Conservation (phyloP, 1,140 invertebrate species). For the Atta colombica region DNA sequence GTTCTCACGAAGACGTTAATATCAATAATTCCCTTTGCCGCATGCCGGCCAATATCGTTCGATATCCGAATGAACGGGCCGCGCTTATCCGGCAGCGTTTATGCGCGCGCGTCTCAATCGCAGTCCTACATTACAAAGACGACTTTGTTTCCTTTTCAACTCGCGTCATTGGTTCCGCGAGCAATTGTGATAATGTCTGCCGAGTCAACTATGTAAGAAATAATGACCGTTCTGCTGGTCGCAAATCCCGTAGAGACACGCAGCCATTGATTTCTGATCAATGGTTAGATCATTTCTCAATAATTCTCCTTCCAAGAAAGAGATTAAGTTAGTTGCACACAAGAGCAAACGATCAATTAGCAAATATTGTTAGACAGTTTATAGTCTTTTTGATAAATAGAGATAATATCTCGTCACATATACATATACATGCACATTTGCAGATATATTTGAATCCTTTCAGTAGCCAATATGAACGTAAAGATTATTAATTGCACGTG, state of each 20-base stretch:
- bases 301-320: constrained; percentile 31
- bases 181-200: constrained; percentile 63
- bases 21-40: constrained; percentile 80
- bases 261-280: constrained; percentile 40
- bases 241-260: constrained; percentile 12
- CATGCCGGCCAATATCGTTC: constrained; percentile 58
- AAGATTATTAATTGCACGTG: constrained; percentile 14
- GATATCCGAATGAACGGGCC: constrained; percentile 66
- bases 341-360: constrained; percentile 5
- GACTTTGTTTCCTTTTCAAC: constrained; percentile 78
- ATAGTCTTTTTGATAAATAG: constrained; percentile 13
- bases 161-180: constrained; percentile 63
- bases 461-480: background rate
- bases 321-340: constrained; percentile 35
- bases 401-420: background rate
- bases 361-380: constrained; percentile 29
- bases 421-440: background rate
- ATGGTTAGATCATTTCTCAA: constrained; percentile 34
- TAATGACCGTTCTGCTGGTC: background rate
- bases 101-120: constrained; percentile 5
- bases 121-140: constrained; percentile 73
- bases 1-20: constrained; percentile 76
- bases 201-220: constrained; percentile 44
- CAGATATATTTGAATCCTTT: background rate
- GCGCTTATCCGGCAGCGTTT: background rate